Percentiles rank a stretch among this genome's conserved stretches.
Evolutionary conservation across 37 sponge, comb jelly and placozoan species (phyloP).

Genomic region (Petrosia ficiformis): DNA sequence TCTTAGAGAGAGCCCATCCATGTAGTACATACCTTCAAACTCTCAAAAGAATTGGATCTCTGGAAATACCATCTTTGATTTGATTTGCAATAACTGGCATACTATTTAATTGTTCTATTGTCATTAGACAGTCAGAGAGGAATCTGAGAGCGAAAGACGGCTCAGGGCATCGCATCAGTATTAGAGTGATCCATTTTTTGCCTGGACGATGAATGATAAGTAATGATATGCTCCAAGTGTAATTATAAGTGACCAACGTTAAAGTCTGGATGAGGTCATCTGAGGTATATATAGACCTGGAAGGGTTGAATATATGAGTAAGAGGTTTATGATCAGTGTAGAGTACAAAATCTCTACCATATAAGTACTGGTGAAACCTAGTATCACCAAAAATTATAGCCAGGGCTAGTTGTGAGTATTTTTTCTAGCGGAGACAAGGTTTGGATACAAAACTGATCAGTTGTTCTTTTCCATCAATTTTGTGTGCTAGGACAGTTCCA

Average conservation of each 20-base stretch:
- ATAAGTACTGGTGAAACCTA: slow-evolving; percentile 56
- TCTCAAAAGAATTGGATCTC: slow-evolving; percentile 36
- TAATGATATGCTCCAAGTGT: slow-evolving; percentile 31
- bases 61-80: slow-evolving; percentile 21
- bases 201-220: no score
- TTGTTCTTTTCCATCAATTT: no score
- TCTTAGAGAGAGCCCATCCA: no score
- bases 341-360: slow-evolving; percentile 30
- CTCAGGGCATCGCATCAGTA: slow-evolving; percentile 44
- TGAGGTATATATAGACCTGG: slow-evolving; percentile 28
- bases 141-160: slow-evolving; percentile 31
- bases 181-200: no score
- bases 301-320: slow-evolving; percentile 25
- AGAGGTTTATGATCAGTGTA: slow-evolving; percentile 59
- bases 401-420: no score
- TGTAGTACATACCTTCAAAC: neutral
- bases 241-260: slow-evolving; percentile 49
- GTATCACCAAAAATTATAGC: slow-evolving; percentile 48
- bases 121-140: neutral
- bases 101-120: neutral
- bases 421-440: no score
- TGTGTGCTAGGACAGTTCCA: no score
- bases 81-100: neutral
- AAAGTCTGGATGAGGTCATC: slow-evolving; percentile 34
- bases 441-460: no score